Evolutionary conservation across 2,888 invertebrate genomes (phyloP).

Genomic region (Ecdyonurus torrentis): DNA sequence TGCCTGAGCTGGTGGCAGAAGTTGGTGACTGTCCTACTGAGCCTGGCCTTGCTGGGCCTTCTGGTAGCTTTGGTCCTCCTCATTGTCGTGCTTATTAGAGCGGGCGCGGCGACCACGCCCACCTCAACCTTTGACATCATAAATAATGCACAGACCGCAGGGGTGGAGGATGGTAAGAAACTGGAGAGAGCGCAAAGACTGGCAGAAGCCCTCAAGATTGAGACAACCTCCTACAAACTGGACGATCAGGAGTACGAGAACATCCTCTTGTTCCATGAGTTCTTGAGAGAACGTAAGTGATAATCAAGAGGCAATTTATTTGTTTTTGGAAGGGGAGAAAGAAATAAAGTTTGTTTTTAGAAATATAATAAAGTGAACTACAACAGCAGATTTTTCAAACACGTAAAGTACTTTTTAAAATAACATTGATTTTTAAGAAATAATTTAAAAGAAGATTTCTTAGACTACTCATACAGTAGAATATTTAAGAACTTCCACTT

Average conservation of each 20-base stretch:
- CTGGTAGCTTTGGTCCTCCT: background rate
- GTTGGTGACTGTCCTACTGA: background rate
- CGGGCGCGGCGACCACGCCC: background rate
- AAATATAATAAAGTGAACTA: too few relatives aligned
- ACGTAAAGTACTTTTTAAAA: too few relatives aligned
- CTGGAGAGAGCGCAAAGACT: conserved; percentile 16
- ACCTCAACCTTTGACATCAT: background rate
- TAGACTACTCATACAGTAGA: too few relatives aligned
- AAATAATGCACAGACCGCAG: background rate
- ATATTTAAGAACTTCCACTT: too few relatives aligned
- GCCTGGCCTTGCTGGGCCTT: background rate
- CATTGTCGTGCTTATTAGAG: background rate
- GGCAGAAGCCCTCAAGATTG: conserved; percentile 17
- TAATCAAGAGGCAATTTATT: too few relatives aligned
- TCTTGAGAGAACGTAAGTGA: conserved; percentile 17
- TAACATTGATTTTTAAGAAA: too few relatives aligned
- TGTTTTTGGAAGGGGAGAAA: too few relatives aligned
- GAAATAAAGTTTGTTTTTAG: too few relatives aligned
- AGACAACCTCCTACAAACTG: conserved; percentile 17
- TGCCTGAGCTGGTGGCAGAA: background rate
- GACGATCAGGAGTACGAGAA: conserved; percentile 17
- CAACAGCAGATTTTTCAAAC: too few relatives aligned
- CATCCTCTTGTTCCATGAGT: conserved; percentile 16
- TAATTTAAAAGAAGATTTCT: too few relatives aligned
- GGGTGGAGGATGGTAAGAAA: conserved; percentile 13